Conservation (phyloP, 2,797 vertebrate genomes). For the Macrochelys suwanniensis region DNA sequence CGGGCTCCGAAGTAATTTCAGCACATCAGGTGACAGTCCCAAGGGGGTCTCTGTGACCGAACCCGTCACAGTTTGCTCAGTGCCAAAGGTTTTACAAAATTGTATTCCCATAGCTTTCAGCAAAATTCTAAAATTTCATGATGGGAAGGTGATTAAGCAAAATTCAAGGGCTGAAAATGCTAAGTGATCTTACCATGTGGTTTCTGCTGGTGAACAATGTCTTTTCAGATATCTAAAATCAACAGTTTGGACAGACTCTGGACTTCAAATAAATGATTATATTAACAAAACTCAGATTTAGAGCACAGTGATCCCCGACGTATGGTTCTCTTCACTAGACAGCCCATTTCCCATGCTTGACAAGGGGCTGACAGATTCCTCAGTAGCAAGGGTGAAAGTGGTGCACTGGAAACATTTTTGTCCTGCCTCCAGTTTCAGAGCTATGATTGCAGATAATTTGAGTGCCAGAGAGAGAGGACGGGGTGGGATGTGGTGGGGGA, state of each 20-base stretch:
- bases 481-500: not conserved
- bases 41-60: too few species aligned
- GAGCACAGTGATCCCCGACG: not conserved
- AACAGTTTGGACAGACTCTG: not conserved
- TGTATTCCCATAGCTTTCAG: not conserved
- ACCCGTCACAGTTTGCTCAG: too few species aligned
- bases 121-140: not conserved
- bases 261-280: not conserved
- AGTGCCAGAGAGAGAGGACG: not conserved
- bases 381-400: too few species aligned
- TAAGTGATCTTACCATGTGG: fast-evolving
- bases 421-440: not conserved
- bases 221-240: not conserved
- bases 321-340: not conserved
- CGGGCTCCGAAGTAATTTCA: too few species aligned
- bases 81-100: not conserved
- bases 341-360: too few species aligned
- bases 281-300: not conserved
- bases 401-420: not conserved
- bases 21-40: too few species aligned
- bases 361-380: too few species aligned
- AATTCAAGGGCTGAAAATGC: not conserved
- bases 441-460: not conserved
- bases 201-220: not conserved
- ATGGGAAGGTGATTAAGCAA: not conserved